phyloP scores from a whole-genome alignment of 2,888 invertebrate genomes.

The Hyposoter dolosus region DNA sequence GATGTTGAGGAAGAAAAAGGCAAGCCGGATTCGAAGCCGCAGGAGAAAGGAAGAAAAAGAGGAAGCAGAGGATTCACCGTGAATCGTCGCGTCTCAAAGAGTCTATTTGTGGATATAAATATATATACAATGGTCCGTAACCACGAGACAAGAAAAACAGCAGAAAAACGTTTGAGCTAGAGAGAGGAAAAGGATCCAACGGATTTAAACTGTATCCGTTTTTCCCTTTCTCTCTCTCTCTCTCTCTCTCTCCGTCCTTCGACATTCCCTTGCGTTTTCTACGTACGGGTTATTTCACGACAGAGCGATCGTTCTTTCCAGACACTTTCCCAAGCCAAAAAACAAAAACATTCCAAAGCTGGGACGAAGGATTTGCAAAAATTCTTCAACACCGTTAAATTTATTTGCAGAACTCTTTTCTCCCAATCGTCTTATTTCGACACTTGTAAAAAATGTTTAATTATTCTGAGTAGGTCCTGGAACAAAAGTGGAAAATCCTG shows the following conservation, averaged over 20 bases:
- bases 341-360: neutral
- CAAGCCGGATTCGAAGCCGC: neutral
- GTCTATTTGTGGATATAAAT: slow-evolving; percentile 3
- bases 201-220: slow-evolving; percentile 14
- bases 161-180: slow-evolving; percentile 7
- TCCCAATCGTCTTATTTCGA: neutral
- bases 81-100: slow-evolving; percentile 24
- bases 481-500: neutral
- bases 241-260: neutral
- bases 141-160: slow-evolving; percentile 13
- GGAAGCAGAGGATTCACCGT: slow-evolving; percentile 15
- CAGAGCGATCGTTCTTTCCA: slow-evolving; percentile 1
- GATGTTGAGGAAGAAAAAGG: neutral
- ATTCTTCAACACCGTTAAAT: neutral
- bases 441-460: neutral
- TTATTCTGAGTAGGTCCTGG: neutral
- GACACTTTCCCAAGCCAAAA: neutral
- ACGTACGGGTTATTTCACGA: neutral
- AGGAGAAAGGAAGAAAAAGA: slow-evolving; percentile 31
- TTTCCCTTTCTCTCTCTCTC: slow-evolving; percentile 2
- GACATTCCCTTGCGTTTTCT: neutral
- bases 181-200: slow-evolving; percentile 35
- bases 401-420: neutral
- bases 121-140: neutral
- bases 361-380: neutral